Evolutionary conservation across 1,140 invertebrate species (phyloP).

Genomic region (Lucilia cuprina): DNA sequence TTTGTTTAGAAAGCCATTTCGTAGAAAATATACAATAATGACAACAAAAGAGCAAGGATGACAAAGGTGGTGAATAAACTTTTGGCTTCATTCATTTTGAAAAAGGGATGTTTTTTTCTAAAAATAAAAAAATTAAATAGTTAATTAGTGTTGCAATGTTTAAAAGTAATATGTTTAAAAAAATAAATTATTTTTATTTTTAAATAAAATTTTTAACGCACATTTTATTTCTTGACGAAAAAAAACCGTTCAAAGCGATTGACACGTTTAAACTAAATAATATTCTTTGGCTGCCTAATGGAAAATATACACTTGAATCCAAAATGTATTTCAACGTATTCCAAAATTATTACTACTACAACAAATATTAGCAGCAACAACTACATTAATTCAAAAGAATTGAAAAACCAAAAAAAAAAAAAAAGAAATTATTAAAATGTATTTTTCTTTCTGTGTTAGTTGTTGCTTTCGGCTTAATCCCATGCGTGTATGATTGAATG

Average conservation of each 20-base stretch:
- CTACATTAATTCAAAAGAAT: not conserved
- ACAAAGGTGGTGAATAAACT: slow-evolving; percentile 61
- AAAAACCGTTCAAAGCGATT: slow-evolving; percentile 28
- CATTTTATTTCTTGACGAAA: not conserved
- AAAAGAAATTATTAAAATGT: slow-evolving; percentile 20
- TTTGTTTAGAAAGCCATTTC: slow-evolving; percentile 54
- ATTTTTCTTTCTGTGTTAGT: not conserved
- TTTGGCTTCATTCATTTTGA: slow-evolving; percentile 60
- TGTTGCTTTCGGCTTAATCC: not conserved
- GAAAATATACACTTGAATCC: not conserved
- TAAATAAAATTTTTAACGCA: slow-evolving; percentile 7
- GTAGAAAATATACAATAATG: slow-evolving; percentile 58
- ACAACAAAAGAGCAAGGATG: slow-evolving; percentile 56
- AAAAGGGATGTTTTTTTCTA: slow-evolving; percentile 37
- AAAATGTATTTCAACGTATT: not conserved
- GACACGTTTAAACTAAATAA: slow-evolving; percentile 25
- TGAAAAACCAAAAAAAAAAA: not conserved
- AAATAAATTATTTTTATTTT: not conserved
- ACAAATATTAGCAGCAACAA: not conserved
- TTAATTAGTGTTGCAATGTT: not conserved
- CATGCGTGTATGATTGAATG: not conserved
- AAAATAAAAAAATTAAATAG: not conserved
- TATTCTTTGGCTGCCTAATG: not conserved
- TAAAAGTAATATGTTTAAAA: too few species aligned
- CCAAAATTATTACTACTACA: slow-evolving; percentile 24